phyloP scores from a whole-genome alignment of 2,888 invertebrate species.

The Drosophila borborema region DNA sequence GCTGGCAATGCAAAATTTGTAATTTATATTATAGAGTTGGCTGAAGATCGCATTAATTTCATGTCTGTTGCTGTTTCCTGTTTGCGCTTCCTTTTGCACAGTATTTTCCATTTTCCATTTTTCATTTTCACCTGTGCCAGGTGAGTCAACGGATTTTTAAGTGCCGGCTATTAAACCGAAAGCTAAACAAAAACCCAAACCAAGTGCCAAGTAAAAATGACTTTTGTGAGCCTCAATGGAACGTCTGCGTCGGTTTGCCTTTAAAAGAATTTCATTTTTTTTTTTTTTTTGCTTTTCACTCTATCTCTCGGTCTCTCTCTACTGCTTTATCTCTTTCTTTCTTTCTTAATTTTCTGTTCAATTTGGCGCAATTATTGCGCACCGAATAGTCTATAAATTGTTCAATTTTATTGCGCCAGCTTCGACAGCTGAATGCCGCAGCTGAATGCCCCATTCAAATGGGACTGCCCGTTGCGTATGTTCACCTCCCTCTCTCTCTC shows the following conservation, averaged over 20 bases:
- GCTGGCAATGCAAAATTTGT: slow-evolving; percentile 55
- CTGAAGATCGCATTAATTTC: slow-evolving; percentile 1
- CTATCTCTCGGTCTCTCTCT: slow-evolving; percentile 5
- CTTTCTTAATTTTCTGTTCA: slow-evolving; percentile 58
- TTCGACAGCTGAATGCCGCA: slow-evolving; percentile 82
- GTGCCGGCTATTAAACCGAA: slow-evolving; percentile 76
- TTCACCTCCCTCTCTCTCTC: background rate
- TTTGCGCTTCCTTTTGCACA: slow-evolving; percentile 32
- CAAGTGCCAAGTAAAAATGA: slow-evolving; percentile 59
- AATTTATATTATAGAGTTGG: slow-evolving; percentile 23
- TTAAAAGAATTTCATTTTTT: slow-evolving; percentile 38
- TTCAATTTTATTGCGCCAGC: slow-evolving; percentile 82
- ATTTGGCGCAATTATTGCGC: slow-evolving; percentile 78
- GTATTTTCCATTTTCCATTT: background rate
- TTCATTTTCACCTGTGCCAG: slow-evolving; percentile 10
- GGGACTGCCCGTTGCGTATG: slow-evolving; percentile 22
- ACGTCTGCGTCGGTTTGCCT: slow-evolving; percentile 21
- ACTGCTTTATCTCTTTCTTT: slow-evolving; percentile 14
- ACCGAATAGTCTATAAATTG: slow-evolving; percentile 81
- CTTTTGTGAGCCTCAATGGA: slow-evolving; percentile 22
- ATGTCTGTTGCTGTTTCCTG: slow-evolving; percentile 20
- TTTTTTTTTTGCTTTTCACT: slow-evolving; percentile 8
- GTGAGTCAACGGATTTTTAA: slow-evolving; percentile 77
- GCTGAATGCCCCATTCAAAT: slow-evolving; percentile 22
- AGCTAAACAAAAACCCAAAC: slow-evolving; percentile 65